These are phyloP conservation scores for Theropithecus gelada DNA, from an alignment of 2,113 vertebrate genomes.

Conservation along the genomic window DNA sequence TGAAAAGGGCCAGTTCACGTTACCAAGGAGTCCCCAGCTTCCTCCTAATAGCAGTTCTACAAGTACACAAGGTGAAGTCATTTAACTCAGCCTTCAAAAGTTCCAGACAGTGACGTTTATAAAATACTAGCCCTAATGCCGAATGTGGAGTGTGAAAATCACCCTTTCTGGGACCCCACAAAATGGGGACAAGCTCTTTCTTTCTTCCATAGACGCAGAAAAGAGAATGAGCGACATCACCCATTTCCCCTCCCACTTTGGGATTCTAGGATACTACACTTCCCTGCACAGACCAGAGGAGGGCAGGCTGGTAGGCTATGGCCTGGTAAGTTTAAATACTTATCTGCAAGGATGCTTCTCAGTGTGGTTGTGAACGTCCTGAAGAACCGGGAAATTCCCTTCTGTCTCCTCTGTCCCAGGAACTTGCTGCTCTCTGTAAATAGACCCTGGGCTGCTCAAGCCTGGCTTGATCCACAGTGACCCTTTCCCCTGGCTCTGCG, in stretches of 20 bases:
- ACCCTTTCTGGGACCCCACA: neutral
- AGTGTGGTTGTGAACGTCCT: accelerated
- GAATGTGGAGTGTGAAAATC: neutral
- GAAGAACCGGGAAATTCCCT: neutral
- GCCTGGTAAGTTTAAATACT: constrained; percentile 30
- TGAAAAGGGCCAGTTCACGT: neutral
- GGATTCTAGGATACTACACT: neutral
- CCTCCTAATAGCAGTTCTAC: neutral
- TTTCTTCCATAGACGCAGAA: neutral
- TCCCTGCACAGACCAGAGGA: neutral
- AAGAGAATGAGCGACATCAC: neutral
- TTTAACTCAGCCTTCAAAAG: neutral
- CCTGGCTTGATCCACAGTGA: accelerated
- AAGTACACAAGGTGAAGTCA: too few species aligned
- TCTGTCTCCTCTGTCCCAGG: neutral
- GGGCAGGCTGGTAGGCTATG: accelerated
- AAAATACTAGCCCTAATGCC: neutral
- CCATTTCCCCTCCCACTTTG: neutral
- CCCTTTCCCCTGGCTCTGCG: neutral
- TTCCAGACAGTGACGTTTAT: accelerated
- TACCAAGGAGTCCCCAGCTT: neutral
- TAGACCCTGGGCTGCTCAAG: neutral
- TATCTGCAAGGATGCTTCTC: constrained; percentile 62
- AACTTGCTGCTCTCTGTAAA: neutral
- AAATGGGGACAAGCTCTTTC: neutral